Conservation (phyloP, 2,797 vertebrate species). For the Crocodylus rhombifer region DNA sequence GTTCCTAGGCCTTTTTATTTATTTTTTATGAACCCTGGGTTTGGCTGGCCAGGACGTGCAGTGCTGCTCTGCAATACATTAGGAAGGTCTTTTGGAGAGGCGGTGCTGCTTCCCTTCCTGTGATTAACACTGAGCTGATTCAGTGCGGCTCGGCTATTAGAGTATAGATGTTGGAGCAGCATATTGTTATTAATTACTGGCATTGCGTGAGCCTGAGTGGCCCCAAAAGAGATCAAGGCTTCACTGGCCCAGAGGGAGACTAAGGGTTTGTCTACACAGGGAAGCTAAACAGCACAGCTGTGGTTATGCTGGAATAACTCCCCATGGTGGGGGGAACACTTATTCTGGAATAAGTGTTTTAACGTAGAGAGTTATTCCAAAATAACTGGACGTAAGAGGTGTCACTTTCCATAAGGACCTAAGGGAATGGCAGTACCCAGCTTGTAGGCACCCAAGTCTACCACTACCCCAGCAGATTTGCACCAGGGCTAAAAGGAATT, state of each 20-base stretch:
- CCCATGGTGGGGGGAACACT: not conserved
- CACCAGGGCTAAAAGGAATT: conserved; percentile 23
- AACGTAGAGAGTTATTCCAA: not conserved
- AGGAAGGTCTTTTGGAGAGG: not conserved
- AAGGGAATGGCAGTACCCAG: no score
- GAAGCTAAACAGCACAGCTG: not conserved
- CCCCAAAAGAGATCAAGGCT: not conserved
- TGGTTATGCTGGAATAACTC: not conserved
- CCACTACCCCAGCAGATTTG: not conserved
- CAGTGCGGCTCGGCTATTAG: not conserved
- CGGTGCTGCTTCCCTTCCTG: not conserved
- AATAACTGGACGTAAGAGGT: not conserved
- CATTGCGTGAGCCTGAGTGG: not conserved
- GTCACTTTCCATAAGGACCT: no score
- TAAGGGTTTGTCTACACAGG: not conserved
- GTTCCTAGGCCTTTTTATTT: conserved; percentile 3
- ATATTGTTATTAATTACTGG: not conserved
- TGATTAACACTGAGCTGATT: not conserved
- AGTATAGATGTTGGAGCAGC: not conserved
- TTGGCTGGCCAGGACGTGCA: not conserved
- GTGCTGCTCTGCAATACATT: not conserved
- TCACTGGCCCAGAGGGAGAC: not conserved
- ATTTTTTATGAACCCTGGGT: conserved; percentile 14
- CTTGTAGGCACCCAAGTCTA: no score
- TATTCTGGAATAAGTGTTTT: not conserved